A percentile compares a stretch with the other conserved stretches of the same genome.
Conservation (phyloP, 2,888 invertebrate genomes). For the Leucophenga maculata region DNA sequence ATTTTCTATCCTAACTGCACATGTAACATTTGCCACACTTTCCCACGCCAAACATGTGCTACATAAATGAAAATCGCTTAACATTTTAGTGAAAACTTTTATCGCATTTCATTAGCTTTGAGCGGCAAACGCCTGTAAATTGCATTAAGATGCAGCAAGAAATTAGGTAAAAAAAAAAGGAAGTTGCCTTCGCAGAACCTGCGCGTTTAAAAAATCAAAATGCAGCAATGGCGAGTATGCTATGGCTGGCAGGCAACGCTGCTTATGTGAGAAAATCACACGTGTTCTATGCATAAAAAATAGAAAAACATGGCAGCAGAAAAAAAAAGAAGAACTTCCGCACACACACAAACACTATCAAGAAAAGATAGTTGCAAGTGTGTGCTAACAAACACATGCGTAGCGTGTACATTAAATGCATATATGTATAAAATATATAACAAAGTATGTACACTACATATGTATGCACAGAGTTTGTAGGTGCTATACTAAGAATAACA, state of each 20-base stretch:
- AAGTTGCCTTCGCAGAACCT: neutral
- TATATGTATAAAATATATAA: constrained; percentile 31
- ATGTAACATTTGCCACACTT: too few relatives aligned
- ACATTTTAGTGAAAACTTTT: constrained; percentile 9
- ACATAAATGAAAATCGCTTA: neutral
- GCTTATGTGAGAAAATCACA: constrained; percentile 22
- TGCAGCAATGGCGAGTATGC: neutral
- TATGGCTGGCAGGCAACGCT: neutral
- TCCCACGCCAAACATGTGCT: too few relatives aligned
- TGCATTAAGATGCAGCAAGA: constrained; percentile 8
- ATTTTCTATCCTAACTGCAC: too few relatives aligned
- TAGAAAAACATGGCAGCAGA: constrained; percentile 45
- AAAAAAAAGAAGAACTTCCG: constrained; percentile 30
- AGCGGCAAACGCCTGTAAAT: constrained; percentile 1
- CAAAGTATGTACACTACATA: neutral
- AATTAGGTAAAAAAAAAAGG: neutral
- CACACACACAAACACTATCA: constrained; percentile 26
- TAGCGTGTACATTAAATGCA: constrained; percentile 49
- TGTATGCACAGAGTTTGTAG: neutral
- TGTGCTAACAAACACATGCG: constrained; percentile 51
- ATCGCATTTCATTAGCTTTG: constrained; percentile 11
- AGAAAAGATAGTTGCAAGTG: neutral
- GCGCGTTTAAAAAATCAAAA: too few relatives aligned
- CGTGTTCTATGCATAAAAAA: constrained; percentile 11
- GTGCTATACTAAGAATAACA: constrained; percentile 28